Evolutionary conservation across 2,797 vertebrate genomes (phyloP), one percentile per base, ranked within the genome.

Genomic region (Rhyacichthys aspro): DNA sequence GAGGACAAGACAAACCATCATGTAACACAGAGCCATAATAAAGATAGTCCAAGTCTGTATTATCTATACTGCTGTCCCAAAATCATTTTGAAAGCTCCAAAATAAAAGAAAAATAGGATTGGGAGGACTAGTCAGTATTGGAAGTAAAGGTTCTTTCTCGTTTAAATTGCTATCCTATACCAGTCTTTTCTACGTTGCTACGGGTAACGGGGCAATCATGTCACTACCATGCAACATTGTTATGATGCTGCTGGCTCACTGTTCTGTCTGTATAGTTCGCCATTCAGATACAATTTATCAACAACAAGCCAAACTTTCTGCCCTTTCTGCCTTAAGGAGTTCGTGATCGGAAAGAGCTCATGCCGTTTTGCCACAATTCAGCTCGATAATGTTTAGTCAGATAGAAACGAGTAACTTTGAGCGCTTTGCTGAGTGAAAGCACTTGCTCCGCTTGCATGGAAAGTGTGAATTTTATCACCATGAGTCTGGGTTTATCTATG

Each of bases 221-320:
- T 41, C 39, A 41, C 39, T 7, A 41, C 11, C 39, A 41, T 5
- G 39, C 39, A 14, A 3, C 39, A 41, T 41, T 41, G 39, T 41
- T 41, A 41, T 41, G 39, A 7, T 41, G 39, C 39, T 5, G 5
- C 11, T 10, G 39, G 39, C 39, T 41, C 11, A 41, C 39, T 41
- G 39, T 41, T 41, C 11, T 3, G 39, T 41, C 39, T 41, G 39
- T 41, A 41, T 41, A 41, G n/a, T 14, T 41, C 39, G 11, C 39
- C 39, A 41, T 41, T 41, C n/a, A 41, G 11, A 41, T 41, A 41
- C 39, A 41, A 41, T 41, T 41, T 41, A 14, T 41, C 39, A 41
- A 14, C 7, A 14, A 41, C 39, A 10, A 41, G 39, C 11, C 39
- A 14, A 41, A 41, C 38, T 14, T 41, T 41, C 14, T 41, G 38